These are phyloP conservation scores for Esox masquinongy DNA, from an alignment of 2,797 vertebrate species.

Conservation along the genomic window DNA sequence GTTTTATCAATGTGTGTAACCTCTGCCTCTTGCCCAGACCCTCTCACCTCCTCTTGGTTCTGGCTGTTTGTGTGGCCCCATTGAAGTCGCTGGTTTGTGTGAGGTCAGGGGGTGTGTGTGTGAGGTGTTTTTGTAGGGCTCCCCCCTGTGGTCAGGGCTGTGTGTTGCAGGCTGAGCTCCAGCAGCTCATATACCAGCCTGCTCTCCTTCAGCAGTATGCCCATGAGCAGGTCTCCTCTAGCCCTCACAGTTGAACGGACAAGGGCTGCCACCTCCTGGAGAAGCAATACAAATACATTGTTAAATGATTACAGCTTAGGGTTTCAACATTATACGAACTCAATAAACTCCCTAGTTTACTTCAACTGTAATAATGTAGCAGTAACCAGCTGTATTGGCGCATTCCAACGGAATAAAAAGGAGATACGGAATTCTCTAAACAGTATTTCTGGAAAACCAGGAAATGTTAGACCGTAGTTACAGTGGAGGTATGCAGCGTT, in stretches of 20 bases:
- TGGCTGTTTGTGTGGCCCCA: not conserved
- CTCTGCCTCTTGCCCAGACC: not conserved
- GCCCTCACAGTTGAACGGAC: slow-evolving; percentile 35
- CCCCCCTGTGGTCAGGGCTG: slow-evolving; percentile 22
- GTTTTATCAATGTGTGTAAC: not conserved
- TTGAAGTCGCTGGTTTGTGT: not conserved
- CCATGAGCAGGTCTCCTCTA: slow-evolving; percentile 32
- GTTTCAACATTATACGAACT: not conserved
- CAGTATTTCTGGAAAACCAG: no score
- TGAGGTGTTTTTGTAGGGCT: not conserved
- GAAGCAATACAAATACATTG: not conserved
- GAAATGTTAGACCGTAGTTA: no score
- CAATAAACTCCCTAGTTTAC: not conserved
- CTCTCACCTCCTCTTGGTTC: not conserved
- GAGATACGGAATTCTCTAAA: no score
- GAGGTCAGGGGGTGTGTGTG: not conserved
- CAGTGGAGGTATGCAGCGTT: no score
- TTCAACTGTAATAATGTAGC: no score
- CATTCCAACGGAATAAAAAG: no score
- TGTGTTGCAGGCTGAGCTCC: slow-evolving; percentile 48
- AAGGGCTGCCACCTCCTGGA: slow-evolving; percentile 17
- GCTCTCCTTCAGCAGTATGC: slow-evolving; percentile 34
- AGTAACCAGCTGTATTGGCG: no score
- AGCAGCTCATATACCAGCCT: slow-evolving; percentile 43
- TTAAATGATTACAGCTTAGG: no score